Evolutionary conservation across 2,113 vertebrate genomes (phyloP).

Genomic region (Dolichallabes microphthalmus): DNA sequence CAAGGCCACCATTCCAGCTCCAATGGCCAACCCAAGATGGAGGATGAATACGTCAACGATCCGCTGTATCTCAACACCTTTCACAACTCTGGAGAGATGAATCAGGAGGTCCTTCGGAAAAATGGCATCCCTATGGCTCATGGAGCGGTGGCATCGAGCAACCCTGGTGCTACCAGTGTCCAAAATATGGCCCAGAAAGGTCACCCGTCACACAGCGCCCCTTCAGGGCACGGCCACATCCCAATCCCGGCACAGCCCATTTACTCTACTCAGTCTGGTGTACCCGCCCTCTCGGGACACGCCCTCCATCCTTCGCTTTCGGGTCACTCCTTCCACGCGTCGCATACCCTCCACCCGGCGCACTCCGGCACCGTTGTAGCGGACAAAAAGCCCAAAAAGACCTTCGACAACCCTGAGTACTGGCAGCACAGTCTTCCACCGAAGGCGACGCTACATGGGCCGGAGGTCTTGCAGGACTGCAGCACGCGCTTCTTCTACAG

Average conservation of each 20-base stretch:
- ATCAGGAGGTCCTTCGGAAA: slow-evolving; percentile 76
- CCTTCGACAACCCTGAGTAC: slow-evolving; percentile 98
- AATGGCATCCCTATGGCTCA: slow-evolving; percentile 67
- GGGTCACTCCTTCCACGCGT: slow-evolving; percentile 53
- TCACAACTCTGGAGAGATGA: slow-evolving; percentile 79
- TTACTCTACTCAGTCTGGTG: slow-evolving; percentile 64
- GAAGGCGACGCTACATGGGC: slow-evolving; percentile 88
- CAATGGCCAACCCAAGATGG: slow-evolving; percentile 76
- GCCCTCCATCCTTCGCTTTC: slow-evolving; percentile 70
- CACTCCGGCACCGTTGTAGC: slow-evolving; percentile 72
- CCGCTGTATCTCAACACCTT: slow-evolving; percentile 96
- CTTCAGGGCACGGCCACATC: slow-evolving; percentile 63
- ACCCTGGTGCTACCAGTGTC: slow-evolving; percentile 7
- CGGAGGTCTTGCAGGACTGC: slow-evolving; percentile 97
- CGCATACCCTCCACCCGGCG: slow-evolving; percentile 68
- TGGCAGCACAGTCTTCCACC: slow-evolving; percentile 98
- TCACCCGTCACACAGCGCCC: slow-evolving; percentile 53
- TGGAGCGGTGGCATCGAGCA: slow-evolving; percentile 59
- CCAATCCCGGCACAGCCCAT: slow-evolving; percentile 57
- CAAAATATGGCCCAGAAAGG: slow-evolving; percentile 50
- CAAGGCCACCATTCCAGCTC: slow-evolving; percentile 81
- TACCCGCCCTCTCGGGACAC: slow-evolving; percentile 68
- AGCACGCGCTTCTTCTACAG: slow-evolving; percentile 98
- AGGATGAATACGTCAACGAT: slow-evolving; percentile 93
- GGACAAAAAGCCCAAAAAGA: slow-evolving; percentile 91